Conservation (phyloP, 2,797 vertebrate genomes). For the Trachurus trachurus region DNA sequence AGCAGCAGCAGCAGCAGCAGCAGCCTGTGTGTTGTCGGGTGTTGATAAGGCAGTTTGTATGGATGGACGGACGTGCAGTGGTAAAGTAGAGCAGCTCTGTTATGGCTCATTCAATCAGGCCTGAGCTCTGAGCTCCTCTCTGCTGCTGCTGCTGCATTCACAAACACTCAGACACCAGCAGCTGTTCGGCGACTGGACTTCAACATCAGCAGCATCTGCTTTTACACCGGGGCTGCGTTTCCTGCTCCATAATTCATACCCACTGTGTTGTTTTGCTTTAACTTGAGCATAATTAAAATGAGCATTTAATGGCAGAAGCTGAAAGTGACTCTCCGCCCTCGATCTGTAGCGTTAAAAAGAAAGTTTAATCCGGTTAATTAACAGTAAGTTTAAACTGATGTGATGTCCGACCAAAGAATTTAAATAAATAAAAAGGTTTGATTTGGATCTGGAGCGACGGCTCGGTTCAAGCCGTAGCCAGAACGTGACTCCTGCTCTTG, state of each 20-base stretch:
- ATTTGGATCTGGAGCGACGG: constrained; percentile 1
- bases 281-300: constrained; percentile 25
- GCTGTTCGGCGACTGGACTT: constrained; percentile 39
- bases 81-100: neutral
- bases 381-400: neutral
- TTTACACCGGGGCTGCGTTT: constrained; percentile 24
- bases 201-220: constrained; percentile 45
- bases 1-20: constrained; percentile 10
- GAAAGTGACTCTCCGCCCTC: neutral
- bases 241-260: constrained; percentile 44
- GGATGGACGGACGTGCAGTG: constrained; percentile 5
- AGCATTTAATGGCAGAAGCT: constrained; percentile 5
- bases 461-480: neutral
- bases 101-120: constrained; percentile 1
- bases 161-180: constrained; percentile 22
- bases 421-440: neutral
- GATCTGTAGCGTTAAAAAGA: neutral
- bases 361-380: neutral
- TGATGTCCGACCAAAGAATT: neutral
- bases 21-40: constrained; percentile 22
- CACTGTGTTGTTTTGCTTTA: neutral
- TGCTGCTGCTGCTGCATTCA: constrained; percentile 7
- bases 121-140: neutral
- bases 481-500: constrained; percentile 5
- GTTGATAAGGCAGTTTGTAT: constrained; percentile 35